Evolutionary conservation across 1,140 invertebrate species (phyloP).

Genomic region (Cecropterus lyciades): DNA sequence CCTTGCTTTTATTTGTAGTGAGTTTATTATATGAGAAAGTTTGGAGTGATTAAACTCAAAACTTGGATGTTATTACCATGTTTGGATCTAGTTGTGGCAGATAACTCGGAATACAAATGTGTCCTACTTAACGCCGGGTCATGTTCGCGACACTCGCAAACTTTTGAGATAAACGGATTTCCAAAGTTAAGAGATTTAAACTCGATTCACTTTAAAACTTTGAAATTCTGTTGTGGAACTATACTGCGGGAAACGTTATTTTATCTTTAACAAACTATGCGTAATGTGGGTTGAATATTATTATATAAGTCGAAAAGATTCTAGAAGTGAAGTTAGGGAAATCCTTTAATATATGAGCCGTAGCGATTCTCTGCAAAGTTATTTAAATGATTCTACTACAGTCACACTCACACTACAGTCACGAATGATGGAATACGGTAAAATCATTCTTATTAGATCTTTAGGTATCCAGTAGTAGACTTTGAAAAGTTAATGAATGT

Average conservation of each 20-base stretch:
- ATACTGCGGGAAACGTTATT: background rate
- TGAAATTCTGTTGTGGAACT: slow-evolving; percentile 7
- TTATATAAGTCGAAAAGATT: background rate
- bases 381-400: too few relatives aligned
- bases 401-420: too few relatives aligned
- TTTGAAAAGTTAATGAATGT: too few relatives aligned
- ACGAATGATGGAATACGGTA: too few relatives aligned
- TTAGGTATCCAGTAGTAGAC: too few relatives aligned
- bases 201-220: slow-evolving; percentile 32
- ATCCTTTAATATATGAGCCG: too few relatives aligned
- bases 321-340: too few relatives aligned
- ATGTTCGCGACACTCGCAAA: slow-evolving; percentile 26
- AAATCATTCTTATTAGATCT: too few relatives aligned
- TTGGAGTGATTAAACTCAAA: background rate
- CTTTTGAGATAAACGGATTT: slow-evolving; percentile 34
- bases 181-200: slow-evolving; percentile 39
- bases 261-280: too few relatives aligned
- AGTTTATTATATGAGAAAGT: background rate
- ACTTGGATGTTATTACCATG: background rate
- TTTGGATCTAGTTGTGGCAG: slow-evolving; percentile 25
- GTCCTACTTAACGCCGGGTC: slow-evolving; percentile 16
- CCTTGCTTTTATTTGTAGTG: too few relatives aligned
- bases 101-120: slow-evolving; percentile 32
- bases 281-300: background rate
- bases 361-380: too few relatives aligned